Evolutionary conservation across 1,140 invertebrate genomes (phyloP), one percentile per base, ranked within the genome.

Genomic region (Solenopsis fugax): DNA sequence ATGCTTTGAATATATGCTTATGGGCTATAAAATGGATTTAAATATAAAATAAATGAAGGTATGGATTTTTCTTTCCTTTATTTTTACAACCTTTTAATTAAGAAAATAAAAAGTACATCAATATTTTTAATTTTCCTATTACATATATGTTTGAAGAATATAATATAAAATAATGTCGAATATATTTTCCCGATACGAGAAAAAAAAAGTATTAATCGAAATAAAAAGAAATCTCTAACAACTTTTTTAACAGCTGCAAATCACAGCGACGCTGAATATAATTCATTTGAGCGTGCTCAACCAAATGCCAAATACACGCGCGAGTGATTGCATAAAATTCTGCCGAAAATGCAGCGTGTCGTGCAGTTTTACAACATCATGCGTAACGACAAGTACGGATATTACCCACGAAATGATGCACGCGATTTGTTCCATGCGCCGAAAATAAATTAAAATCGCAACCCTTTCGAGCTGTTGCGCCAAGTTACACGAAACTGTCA

Each of bases 401-500:
- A 73, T 85, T 85, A 76, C 29, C 37, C 48, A 18, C 58, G 34
- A 77, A 85, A 85, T 85, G 64, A 65, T 48, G 73, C 75, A 34
- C 71, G 18, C 58, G 58, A 85, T 76, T 85, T 78, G 75, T 77
- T 78, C 16, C 82, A 64, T 60, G 29, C 41, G 12, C 2, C 7
- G 16, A 78, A 76, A 78, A 65, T 67, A 85, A 85, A 78, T 85
- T 78, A 85, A 76, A 67, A 78, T 78, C 9, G 60, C 48, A 41
- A 78, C 37, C 41, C 37, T 84, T 58, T 54, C 56, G 45, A 41
- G 45, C 37, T 67, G 60, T 52, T 67, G 54, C 54, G 48, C 67
- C 18, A 45, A 34, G 52, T 87, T 88, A 64, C 54, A 50, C 54
- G 54, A 54, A 54, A 88, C 86, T 78, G 82, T 77, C 82, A 78